Percentiles rank a stretch among this genome's conserved stretches.
These are phyloP conservation scores for Pristionchus arcanus DNA, from an alignment of 2,888 invertebrate genomes.

Conservation along the genomic window DNA sequence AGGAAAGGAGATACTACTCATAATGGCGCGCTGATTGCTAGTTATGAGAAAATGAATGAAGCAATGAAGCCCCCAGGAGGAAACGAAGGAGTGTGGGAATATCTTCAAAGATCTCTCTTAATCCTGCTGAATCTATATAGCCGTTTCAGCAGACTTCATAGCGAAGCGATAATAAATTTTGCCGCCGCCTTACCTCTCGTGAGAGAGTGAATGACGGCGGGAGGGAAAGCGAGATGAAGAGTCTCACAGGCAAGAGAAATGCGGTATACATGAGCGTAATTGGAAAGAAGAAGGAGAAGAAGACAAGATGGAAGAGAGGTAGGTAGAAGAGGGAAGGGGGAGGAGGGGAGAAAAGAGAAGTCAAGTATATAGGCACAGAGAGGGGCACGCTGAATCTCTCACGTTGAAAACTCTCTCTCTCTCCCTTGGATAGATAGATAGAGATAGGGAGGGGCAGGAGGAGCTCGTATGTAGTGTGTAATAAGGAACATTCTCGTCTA, in stretches of 20 bases:
- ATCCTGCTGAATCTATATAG: background rate
- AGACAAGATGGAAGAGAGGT: background rate
- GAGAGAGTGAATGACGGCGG: slow-evolving; percentile 22
- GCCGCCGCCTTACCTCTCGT: slow-evolving; percentile 2
- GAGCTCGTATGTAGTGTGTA: slow-evolving; percentile 40
- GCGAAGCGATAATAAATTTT: slow-evolving; percentile 26
- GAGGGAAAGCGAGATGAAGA: slow-evolving; percentile 32
- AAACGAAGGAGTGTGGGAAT: background rate
- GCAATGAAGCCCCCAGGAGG: background rate
- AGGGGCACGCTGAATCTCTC: background rate
- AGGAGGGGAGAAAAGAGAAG: background rate
- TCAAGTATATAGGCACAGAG: slow-evolving; percentile 6
- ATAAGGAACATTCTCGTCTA: slow-evolving; percentile 35
- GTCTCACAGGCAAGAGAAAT: background rate
- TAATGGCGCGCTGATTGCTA: background rate
- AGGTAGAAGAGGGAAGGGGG: background rate
- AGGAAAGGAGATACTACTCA: background rate
- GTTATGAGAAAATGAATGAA: slow-evolving; percentile 23
- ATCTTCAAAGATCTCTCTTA: background rate
- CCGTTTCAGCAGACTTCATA: background rate
- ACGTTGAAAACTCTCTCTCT: slow-evolving; percentile 24
- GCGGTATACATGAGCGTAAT: background rate
- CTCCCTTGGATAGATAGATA: background rate
- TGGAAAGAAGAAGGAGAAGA: background rate
- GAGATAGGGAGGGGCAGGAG: background rate